Evolutionary conservation across 1,140 invertebrate genomes (phyloP).

Genomic region (Melanaphis sacchari): DNA sequence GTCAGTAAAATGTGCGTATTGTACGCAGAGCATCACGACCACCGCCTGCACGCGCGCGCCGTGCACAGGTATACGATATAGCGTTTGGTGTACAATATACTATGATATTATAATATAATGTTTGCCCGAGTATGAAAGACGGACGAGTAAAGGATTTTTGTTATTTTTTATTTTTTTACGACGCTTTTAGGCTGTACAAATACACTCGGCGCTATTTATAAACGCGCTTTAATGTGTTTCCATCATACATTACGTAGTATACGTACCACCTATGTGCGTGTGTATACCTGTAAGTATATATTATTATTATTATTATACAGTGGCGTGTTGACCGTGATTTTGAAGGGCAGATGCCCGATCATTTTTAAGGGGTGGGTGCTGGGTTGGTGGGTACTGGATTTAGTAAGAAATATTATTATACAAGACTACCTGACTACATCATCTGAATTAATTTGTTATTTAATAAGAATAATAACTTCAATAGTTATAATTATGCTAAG

Average conservation of each 20-base stretch:
- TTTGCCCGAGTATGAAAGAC: constrained; percentile 12
- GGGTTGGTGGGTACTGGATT: too few relatives aligned
- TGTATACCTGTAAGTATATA: not conserved
- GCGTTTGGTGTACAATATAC: not conserved
- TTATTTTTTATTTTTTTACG: constrained; percentile 1
- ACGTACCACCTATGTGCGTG: not conserved
- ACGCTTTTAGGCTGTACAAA: constrained; percentile 41
- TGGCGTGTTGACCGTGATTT: too few relatives aligned
- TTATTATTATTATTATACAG: too few relatives aligned
- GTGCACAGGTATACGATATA: not conserved
- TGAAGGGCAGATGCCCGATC: too few relatives aligned
- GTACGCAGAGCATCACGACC: not conserved
- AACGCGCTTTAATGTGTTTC: constrained; percentile 25
- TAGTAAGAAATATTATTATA: too few relatives aligned
- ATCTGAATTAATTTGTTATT: too few relatives aligned
- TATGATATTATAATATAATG: not conserved
- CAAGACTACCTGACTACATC: too few relatives aligned
- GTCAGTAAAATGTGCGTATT: not conserved
- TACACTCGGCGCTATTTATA: constrained; percentile 5
- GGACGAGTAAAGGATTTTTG: constrained; percentile 18
- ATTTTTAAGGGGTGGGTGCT: too few relatives aligned
- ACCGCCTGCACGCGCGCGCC: not conserved
- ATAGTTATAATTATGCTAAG: too few relatives aligned
- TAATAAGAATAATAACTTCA: too few relatives aligned
- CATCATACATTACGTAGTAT: not conserved